Base-by-base conservation (phyloP, 2,113 vertebrate species). In the Rhodinocichla rosea region DNA sequence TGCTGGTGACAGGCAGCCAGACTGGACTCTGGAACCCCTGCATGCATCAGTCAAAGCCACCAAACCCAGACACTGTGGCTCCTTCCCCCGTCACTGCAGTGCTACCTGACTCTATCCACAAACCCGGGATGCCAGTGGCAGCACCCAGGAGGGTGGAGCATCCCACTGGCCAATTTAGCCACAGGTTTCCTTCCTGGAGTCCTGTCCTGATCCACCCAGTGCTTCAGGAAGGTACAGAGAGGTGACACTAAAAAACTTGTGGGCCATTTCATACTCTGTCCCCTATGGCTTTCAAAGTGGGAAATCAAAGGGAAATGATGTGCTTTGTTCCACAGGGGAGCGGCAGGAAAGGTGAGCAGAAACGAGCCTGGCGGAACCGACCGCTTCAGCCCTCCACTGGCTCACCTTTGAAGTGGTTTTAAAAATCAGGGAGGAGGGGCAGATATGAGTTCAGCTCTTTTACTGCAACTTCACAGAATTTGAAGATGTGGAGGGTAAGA, bases 381-480 rank as follows among this genome's bases (percentile, higher is more conserved):
- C 53, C 57, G 40, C 86, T 96, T 94, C 90, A 96, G 62, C 90
- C 24, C 9, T 73, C 93, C 3, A 73, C 71, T 75, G 83, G 49
- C 92, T 92, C 92, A 59, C 57, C 82, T 95, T 94, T 97, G 95
- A 97, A 96, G 96, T 84, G 91, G 93, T 71, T 92, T 90, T 79
- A 65, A 88, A 95, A 94, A 95, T 93, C 67, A 68, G 81, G 79
- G 81, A 96, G 96, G 96, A 96, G 95, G 92, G 56, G 52, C 89
- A 67, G 79, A 91, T 80, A 95, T 19, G 5, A 94, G 87, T 87
- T 94, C 78, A 86, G 79, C 84, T 83, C 84, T 97, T 86, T 62
- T 40, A 83, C 73, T 57, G 18, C 71, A 79, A 22, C 84, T 95
- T 95, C 95, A 94, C 84, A 96, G 82, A 90, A 50, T 63, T 23